Evolutionary conservation across 1,140 invertebrate species (phyloP), one percentile per base, ranked within the genome.

Genomic region (Spodoptera frugiperda): DNA sequence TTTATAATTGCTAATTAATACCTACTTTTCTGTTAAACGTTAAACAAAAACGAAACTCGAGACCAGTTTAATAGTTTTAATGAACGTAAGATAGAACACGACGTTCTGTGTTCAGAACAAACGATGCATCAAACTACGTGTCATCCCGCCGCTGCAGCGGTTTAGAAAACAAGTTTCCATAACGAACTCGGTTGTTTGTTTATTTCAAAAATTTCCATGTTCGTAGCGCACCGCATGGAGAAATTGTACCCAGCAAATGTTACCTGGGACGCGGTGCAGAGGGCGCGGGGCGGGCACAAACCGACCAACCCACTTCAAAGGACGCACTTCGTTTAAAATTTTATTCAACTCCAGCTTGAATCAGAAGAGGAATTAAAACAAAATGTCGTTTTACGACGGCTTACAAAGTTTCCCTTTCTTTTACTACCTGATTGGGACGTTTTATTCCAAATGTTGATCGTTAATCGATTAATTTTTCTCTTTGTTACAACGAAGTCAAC

Each of bases 341-440:
- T 77, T 77, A 80, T 81, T 76, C 75, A 79, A 72, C 55, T 71
- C 30, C 30, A 61, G 74, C 49, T 73, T 78, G 77, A 67, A 63
- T 75, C 33, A 44, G 51, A 73, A 51, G 70, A 19, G 61, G 68
- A 79, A 76, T 79, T 76, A 76, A 39, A 70, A 70, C 51, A 51
- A 70, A 75, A 78, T 61, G 21, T 55, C 74, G 73, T 79, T 79
- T 79, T 65, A 79, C 78, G 71, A 70, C 70, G 61, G 57, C 71
- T 55, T 61, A 55, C 53, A 79, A 72, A 79, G 55, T 73, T 77
- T 76, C 46, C 57, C 49, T 59, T 71, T 73, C 68, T 76, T 79
- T 79, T 57, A 76, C 54, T 72, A 76, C 67, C 55, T 46, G 25
- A 68, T 67, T 54, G 65, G 48, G 48, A 33, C 51, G 53, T 39